Conservation (phyloP, 92 coral and sea anemone species). For the Pocillopora grandis region DNA sequence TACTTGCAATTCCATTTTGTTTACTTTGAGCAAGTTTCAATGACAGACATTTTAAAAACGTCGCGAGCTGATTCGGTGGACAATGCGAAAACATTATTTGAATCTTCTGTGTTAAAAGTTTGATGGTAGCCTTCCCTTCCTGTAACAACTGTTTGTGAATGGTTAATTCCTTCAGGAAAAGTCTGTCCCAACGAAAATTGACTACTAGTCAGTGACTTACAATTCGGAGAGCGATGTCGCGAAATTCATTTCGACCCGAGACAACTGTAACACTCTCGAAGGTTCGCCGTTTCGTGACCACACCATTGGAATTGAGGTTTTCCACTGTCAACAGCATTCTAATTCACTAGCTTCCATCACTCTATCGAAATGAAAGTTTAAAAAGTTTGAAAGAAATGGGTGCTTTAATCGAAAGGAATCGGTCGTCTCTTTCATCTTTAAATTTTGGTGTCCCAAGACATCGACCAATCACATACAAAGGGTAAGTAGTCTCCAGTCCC, state of each 20-base stretch:
- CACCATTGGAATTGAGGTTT: conserved; percentile 70
- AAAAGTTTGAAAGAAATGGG: background rate
- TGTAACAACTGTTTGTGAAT: conserved; percentile 87
- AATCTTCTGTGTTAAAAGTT: conserved; percentile 74
- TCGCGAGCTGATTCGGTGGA: conserved; percentile 88
- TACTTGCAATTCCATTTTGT: conserved; percentile 75
- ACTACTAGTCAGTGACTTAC: too few relatives aligned
- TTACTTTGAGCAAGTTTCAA: conserved; percentile 78
- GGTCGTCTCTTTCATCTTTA: too few relatives aligned
- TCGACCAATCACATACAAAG: too few relatives aligned
- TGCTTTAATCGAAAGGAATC: background rate
- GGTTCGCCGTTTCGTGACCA: conserved; percentile 69
- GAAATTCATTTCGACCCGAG: conserved; percentile 87
- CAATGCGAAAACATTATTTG: conserved; percentile 90
- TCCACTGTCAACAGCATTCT: conserved; percentile 78
- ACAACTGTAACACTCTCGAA: conserved; percentile 82
- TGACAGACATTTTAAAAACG: conserved; percentile 48
- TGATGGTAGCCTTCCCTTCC: conserved; percentile 97
- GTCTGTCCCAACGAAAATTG: conserved; percentile 81
- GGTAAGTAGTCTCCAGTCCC: too few relatives aligned
- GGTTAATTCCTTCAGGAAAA: conserved; percentile 79
- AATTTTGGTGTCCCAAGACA: too few relatives aligned
- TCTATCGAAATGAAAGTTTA: background rate
- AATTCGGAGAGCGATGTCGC: too few relatives aligned
- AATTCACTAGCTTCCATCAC: conserved; percentile 86